These are phyloP conservation scores for Drosophila tristis DNA, from an alignment of 1,140 invertebrate species.

Conservation along the genomic window DNA sequence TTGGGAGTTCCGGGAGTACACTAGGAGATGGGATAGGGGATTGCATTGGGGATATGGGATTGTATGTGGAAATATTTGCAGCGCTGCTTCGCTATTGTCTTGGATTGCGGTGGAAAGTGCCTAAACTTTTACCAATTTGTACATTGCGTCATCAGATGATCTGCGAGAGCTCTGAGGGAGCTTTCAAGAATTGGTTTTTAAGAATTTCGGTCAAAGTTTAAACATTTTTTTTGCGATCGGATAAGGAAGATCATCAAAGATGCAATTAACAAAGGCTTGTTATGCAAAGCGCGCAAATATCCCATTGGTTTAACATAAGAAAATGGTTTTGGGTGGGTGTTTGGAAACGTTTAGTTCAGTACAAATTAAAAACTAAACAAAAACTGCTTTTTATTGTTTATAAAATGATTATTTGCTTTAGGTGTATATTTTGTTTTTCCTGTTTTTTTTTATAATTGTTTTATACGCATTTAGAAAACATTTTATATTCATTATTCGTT, in stretches of 20 bases:
- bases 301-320: constrained; percentile 40
- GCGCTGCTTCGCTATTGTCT: constrained; percentile 37
- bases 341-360: constrained; percentile 25
- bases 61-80: constrained; percentile 53
- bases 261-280: too few relatives aligned
- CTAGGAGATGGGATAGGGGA: too few relatives aligned
- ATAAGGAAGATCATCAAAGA: constrained; percentile 48
- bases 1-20: constrained; percentile 9
- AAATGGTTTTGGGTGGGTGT: constrained; percentile 9
- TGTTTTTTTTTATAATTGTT: constrained; percentile 37
- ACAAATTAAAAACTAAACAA: constrained; percentile 62
- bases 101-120: constrained; percentile 56
- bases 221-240: constrained; percentile 57
- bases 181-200: constrained; percentile 76
- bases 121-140: constrained; percentile 82
- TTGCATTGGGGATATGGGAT: too few relatives aligned
- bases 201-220: constrained; percentile 76
- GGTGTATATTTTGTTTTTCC: constrained; percentile 45
- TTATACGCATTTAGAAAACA: constrained; percentile 53
- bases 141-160: constrained; percentile 84
- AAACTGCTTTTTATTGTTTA: constrained; percentile 71
- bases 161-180: constrained; percentile 82
- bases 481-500: constrained; percentile 36
- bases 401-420: constrained; percentile 50
- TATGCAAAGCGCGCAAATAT: constrained; percentile 50